Evolutionary conservation across 2,113 vertebrate species (phyloP), one percentile per base, ranked within the genome.

Genomic region (Platanista minor): DNA sequence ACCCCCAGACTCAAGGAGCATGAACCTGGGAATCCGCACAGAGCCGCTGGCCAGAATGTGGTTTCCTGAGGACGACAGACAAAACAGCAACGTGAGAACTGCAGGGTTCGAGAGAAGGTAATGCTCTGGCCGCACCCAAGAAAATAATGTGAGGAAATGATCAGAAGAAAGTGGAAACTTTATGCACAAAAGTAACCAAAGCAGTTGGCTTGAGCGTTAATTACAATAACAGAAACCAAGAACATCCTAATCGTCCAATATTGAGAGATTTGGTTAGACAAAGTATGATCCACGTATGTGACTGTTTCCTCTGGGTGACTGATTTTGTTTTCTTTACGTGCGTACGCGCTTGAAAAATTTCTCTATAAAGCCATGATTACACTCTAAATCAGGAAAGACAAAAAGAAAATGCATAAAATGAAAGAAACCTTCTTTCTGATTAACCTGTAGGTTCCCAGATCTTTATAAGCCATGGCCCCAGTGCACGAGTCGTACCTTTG

Each of bases 41-140:
- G 99, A 99, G 97, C 99, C 99, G 6, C 99, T 99, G 96, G 99
- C 99, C 78, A 99, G 96, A 74, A 99, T 97, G 98, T 98, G 99
- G 46, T 78, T 97, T 61, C 99, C 99, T 99, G 98, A n/a, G 97
- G 98, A 83, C 15, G 98, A 36, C 0, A 74, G 31, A 93, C 90
- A 85, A 66, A 84, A 43, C 33, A 11, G 54, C 41, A 27, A 27
- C 0, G 10, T 98, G 46, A 81, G 41, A 8, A 18, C 27, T 0
- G 0, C 5, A 6, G 15, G 0, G 2, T 71, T 31, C 3, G 1
- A 29, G 25, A 15, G 64, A 6, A 9, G 14, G 25, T 11, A 1
- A 3, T 8, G 29, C 62, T 10, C 1, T 15, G n/a, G 43, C 27
- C 12, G 78, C 18, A 3, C 5, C 31, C 11, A 1, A n/a, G 12